Conservation (phyloP, 2,888 invertebrate genomes). For the Allacma fusca region DNA sequence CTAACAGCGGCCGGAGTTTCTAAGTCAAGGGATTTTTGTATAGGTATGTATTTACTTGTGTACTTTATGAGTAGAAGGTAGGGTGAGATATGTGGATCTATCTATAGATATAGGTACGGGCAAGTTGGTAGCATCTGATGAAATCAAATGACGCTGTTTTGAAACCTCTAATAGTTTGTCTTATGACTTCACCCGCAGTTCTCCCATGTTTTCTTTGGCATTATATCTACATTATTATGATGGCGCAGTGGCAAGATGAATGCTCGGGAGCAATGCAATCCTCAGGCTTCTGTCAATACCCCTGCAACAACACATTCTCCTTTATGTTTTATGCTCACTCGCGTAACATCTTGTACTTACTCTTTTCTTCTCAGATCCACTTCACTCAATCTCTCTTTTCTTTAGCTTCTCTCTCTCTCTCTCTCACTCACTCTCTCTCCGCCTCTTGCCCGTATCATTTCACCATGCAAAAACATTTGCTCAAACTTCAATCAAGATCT, state of each 20-base stretch:
- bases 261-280: conserved; percentile 32
- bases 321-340: conserved; percentile 8
- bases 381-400: conserved; percentile 18
- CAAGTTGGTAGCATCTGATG: conserved; percentile 41
- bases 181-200: conserved; percentile 28
- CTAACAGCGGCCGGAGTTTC: no score
- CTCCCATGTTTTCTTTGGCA: conserved; percentile 36
- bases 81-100: no score
- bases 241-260: conserved; percentile 38
- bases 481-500: background rate
- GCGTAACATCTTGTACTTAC: conserved; percentile 16
- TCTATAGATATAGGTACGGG: background rate
- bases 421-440: background rate
- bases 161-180: conserved; percentile 40
- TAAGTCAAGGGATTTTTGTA: no score
- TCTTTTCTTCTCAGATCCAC: conserved; percentile 3
- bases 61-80: no score
- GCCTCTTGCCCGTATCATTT: conserved; percentile 1
- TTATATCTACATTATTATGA: conserved; percentile 39
- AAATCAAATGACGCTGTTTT: conserved; percentile 49
- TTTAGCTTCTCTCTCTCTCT: conserved; percentile 7
- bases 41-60: no score
- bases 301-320: conserved; percentile 7
- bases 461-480: background rate
- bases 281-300: conserved; percentile 39